Percentiles rank a stretch among this genome's conserved stretches.
phyloP scores from a whole-genome alignment of 2,888 invertebrate genomes.

The Taenaris catops region DNA sequence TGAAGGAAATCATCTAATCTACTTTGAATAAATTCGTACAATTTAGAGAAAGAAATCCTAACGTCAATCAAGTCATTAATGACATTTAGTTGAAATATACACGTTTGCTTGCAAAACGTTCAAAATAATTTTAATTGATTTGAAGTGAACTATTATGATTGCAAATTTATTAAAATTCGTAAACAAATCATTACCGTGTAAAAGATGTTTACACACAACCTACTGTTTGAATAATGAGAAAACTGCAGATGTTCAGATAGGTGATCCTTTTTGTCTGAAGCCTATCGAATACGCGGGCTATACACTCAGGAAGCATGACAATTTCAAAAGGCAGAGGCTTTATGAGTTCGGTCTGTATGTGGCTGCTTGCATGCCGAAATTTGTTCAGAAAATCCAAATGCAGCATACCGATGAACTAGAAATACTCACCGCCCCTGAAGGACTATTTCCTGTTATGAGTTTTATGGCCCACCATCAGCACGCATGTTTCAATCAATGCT shows the following conservation, averaged over 20 bases:
- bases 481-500: slow-evolving; percentile 54
- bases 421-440: slow-evolving; percentile 56
- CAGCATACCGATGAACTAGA: slow-evolving; percentile 61
- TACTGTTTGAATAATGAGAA: slow-evolving; percentile 15
- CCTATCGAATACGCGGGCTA: slow-evolving; percentile 39
- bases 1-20: too few species aligned
- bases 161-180: slow-evolving; percentile 2
- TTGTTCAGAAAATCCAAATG: slow-evolving; percentile 60
- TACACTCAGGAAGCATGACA: slow-evolving; percentile 53
- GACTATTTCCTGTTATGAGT: slow-evolving; percentile 47
- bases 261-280: slow-evolving; percentile 41
- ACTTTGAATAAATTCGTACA: too few species aligned
- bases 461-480: slow-evolving; percentile 59
- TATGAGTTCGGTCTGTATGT: slow-evolving; percentile 66
- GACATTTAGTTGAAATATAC: not conserved
- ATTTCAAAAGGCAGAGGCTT: slow-evolving; percentile 43
- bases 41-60: too few species aligned
- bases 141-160: slow-evolving; percentile 2
- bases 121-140: too few species aligned
- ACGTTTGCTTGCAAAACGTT: not conserved
- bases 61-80: too few species aligned
- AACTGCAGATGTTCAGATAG: slow-evolving; percentile 28
- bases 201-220: slow-evolving; percentile 17
- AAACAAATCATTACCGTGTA: slow-evolving; percentile 3
- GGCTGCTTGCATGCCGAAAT: slow-evolving; percentile 63